Percentiles rank a stretch among this genome's conserved stretches.
These are phyloP conservation scores for Paraescarpia echinospica DNA, from an alignment of 1,140 invertebrate genomes.

Conservation along the genomic window DNA sequence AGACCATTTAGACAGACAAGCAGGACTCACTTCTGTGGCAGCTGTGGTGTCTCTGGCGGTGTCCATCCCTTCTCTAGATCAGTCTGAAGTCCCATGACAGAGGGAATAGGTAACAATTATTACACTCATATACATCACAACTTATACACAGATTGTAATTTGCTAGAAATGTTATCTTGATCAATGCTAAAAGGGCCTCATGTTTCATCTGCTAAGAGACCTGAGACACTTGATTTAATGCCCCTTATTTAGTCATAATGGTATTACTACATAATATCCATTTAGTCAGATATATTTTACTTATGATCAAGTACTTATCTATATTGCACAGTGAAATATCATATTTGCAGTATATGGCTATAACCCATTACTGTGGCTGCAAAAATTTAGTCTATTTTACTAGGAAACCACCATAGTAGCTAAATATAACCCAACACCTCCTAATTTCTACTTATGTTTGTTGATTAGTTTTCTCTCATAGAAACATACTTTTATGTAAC, in stretches of 20 bases:
- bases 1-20: neutral
- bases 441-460: neutral
- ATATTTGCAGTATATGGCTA: neutral
- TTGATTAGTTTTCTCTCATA: neutral
- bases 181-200: neutral
- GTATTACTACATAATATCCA: neutral
- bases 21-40: conserved; percentile 45
- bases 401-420: neutral
- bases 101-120: neutral
- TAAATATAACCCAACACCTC: neutral
- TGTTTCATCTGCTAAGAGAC: neutral
- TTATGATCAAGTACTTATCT: neutral
- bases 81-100: conserved; percentile 36
- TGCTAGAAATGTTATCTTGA: neutral
- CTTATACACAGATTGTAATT: neutral
- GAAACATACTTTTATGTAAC: neutral
- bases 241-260: neutral
- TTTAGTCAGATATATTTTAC: neutral
- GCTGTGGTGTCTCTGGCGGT: conserved; percentile 47
- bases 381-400: neutral
- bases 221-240: too few relatives aligned
- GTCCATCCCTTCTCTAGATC: conserved; percentile 48
- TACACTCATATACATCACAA: neutral
- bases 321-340: neutral
- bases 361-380: neutral